Evolutionary conservation across 2,797 vertebrate genomes (phyloP).

Genomic region (Thamnophis elegans): DNA sequence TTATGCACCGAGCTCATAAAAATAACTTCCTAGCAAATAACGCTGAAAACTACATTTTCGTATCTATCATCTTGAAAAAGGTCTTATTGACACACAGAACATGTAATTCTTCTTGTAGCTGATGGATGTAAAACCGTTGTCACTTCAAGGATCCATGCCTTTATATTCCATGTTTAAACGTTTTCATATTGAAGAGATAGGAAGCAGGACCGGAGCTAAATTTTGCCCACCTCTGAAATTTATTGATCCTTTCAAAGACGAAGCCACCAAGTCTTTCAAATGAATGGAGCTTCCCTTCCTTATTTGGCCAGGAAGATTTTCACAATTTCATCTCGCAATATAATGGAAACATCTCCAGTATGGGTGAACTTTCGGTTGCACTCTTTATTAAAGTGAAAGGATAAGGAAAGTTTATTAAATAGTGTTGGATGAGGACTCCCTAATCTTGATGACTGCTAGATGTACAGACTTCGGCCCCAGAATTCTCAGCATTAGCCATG

Average conservation of each 20-base stretch:
- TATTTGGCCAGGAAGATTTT: background rate
- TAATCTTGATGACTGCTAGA: background rate
- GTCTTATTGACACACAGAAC: slow-evolving; percentile 36
- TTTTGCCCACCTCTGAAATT: slow-evolving; percentile 17
- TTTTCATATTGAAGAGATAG: slow-evolving; percentile 34
- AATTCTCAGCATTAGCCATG: background rate
- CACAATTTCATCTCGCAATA: background rate
- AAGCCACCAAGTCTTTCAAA: background rate
- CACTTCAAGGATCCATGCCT: slow-evolving; percentile 31
- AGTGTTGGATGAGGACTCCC: background rate
- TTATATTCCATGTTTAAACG: background rate
- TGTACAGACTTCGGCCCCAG: fast-evolving
- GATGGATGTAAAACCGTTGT: slow-evolving; percentile 44
- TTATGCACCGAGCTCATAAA: slow-evolving; percentile 50
- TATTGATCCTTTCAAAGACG: slow-evolving; percentile 7
- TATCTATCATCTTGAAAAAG: slow-evolving; percentile 50
- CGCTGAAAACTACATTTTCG: slow-evolving; percentile 53
- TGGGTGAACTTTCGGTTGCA: background rate
- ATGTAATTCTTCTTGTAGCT: slow-evolving; percentile 40
- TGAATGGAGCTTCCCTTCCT: background rate
- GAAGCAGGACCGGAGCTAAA: background rate
- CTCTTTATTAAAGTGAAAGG: background rate
- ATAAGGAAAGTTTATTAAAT: background rate
- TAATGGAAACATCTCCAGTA: background rate
- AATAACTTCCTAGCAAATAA: slow-evolving; percentile 57